Evolutionary conservation across 1,140 invertebrate genomes (phyloP).

Genomic region (Helicoverpa zea): DNA sequence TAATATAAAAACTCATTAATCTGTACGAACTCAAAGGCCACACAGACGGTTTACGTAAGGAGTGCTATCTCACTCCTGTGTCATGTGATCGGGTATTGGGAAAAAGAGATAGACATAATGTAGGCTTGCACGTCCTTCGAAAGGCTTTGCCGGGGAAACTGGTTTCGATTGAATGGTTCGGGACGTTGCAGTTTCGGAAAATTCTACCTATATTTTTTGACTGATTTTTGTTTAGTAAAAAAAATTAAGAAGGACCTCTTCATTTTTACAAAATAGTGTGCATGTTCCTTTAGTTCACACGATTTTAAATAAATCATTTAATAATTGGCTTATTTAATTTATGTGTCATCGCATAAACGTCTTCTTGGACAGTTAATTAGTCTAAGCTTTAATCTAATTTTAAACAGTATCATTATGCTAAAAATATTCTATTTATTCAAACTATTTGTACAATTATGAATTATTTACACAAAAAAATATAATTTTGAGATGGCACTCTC

Average conservation of each 20-base stretch:
- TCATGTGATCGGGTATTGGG: slow-evolving; percentile 45
- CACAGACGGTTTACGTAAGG: slow-evolving; percentile 54
- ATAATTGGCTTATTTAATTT: not conserved
- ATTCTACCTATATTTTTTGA: slow-evolving; percentile 40
- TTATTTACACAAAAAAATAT: not conserved
- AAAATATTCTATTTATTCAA: not conserved
- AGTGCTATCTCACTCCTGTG: slow-evolving; percentile 63
- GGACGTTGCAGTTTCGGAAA: slow-evolving; percentile 63
- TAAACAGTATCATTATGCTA: not conserved
- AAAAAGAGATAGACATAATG: slow-evolving; percentile 74
- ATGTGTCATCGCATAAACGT: not conserved
- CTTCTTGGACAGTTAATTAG: not conserved
- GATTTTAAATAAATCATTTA: not conserved
- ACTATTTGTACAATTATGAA: not conserved
- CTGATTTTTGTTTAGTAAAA: not conserved
- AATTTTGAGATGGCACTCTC: not conserved
- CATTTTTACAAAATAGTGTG: not conserved
- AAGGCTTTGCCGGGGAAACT: slow-evolving; percentile 79
- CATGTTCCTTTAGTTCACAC: not conserved
- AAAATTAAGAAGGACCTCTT: not conserved
- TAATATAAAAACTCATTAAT: slow-evolving; percentile 60
- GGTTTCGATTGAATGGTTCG: slow-evolving; percentile 79
- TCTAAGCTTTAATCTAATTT: not conserved
- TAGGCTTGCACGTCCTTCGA: slow-evolving; percentile 72
- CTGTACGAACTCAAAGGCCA: slow-evolving; percentile 54